A percentile compares a stretch with the other conserved stretches of the same genome.
These are phyloP conservation scores for Pelvicachromis taeniatus DNA, from an alignment of 2,113 vertebrate genomes.

Conservation along the genomic window DNA sequence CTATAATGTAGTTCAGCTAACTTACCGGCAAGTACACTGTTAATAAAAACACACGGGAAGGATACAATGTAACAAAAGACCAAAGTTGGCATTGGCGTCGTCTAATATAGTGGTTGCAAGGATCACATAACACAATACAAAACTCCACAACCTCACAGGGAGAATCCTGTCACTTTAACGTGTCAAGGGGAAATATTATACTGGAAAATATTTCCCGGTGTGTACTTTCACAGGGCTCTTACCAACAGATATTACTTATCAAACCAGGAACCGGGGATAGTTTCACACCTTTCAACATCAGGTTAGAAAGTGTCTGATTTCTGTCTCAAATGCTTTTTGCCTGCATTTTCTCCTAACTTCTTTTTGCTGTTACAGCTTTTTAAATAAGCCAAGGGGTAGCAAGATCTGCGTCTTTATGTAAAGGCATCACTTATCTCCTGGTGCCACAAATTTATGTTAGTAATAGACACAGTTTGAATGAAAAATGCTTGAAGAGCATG, in stretches of 20 bases:
- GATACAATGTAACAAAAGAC: not conserved
- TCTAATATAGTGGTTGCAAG: not conserved
- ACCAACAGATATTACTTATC: not conserved
- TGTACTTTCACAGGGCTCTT: not conserved
- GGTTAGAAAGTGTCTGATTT: not conserved
- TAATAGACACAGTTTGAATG: not conserved
- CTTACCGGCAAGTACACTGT: not conserved
- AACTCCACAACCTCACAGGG: not conserved
- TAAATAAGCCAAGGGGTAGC: not conserved
- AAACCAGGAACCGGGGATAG: not conserved
- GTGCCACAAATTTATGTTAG: not conserved
- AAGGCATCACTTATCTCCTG: not conserved
- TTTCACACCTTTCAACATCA: not conserved
- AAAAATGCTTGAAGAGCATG: not conserved
- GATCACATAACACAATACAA: not conserved
- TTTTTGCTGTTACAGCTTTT: not conserved
- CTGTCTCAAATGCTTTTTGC: not conserved
- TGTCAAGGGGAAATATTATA: not conserved
- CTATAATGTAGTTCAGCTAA: not conserved
- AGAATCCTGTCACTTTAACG: not conserved
- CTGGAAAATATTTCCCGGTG: not conserved
- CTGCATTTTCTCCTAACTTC: not conserved
- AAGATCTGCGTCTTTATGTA: not conserved
- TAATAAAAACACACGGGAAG: not conserved
- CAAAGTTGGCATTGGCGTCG: not conserved